Evolutionary conservation across 2,797 vertebrate species (phyloP).

Genomic region (Synaphobranchus kaupii): DNA sequence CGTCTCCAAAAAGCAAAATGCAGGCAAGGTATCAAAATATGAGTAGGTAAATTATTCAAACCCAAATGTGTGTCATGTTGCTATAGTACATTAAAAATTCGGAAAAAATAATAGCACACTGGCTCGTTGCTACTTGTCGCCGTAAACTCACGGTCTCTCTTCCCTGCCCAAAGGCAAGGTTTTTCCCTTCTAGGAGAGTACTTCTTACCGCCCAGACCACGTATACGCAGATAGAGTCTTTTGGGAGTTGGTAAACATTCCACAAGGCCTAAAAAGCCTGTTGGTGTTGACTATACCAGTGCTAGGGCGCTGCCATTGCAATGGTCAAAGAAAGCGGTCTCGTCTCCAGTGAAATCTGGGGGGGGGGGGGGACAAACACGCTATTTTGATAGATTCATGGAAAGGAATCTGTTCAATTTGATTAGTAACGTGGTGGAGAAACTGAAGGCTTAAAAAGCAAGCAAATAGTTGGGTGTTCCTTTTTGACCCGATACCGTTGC

Average conservation of each 20-base stretch:
- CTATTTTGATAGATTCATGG: no score
- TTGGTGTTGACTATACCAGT: background rate
- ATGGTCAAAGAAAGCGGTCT: background rate
- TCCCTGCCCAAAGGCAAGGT: background rate
- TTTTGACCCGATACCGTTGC: background rate
- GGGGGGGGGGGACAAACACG: no score
- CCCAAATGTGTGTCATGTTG: background rate
- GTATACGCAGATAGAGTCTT: background rate
- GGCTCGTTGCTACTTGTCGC: background rate
- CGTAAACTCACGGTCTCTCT: background rate
- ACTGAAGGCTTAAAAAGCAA: background rate
- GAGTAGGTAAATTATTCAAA: background rate
- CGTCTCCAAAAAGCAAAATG: background rate
- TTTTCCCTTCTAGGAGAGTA: background rate
- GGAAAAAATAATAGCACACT: background rate
- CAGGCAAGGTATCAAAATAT: background rate
- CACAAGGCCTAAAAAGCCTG: background rate
- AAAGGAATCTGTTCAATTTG: background rate
- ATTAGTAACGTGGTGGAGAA: background rate
- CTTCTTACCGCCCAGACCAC: background rate
- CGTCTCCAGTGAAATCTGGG: background rate
- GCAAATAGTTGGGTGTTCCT: background rate
- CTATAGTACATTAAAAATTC: background rate
- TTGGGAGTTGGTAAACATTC: constrained; percentile 6
- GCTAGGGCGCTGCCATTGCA: background rate